Conservation (phyloP, 2,113 vertebrate genomes). For the Pterophyllum scalare region DNA sequence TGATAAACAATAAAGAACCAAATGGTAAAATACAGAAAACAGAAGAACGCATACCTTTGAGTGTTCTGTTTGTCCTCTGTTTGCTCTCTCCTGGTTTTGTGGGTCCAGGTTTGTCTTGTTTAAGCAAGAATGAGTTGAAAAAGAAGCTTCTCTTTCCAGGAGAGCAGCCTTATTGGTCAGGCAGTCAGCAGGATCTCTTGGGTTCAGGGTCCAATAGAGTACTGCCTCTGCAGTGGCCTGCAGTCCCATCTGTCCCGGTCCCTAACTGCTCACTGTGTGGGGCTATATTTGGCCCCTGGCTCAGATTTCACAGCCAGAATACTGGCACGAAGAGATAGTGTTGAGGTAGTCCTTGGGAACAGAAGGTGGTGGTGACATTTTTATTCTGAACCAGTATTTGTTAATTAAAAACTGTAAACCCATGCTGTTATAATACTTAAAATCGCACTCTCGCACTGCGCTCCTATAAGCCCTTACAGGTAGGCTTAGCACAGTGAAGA, state of each 20-base stretch:
- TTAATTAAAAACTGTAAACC: conserved; percentile 42
- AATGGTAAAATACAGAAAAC: neutral
- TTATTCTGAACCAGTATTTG: conserved; percentile 17
- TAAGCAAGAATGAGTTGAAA: conserved; percentile 34
- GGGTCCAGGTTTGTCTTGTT: conserved; percentile 67
- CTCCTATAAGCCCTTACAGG: neutral
- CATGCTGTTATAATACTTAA: conserved; percentile 1
- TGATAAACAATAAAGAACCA: neutral
- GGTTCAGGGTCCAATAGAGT: conserved; percentile 72
- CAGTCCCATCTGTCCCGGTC: conserved; percentile 87
- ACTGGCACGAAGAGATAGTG: conserved; percentile 80
- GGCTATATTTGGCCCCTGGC: conserved; percentile 96
- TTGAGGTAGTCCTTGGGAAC: conserved; percentile 57
- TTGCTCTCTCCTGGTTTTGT: conserved; percentile 33
- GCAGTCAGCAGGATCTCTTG: conserved; percentile 61
- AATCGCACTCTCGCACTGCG: neutral
- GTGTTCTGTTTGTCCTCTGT: conserved; percentile 39
- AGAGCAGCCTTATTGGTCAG: conserved; percentile 66
- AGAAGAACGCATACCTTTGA: conserved; percentile 62
- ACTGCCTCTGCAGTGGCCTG: conserved; percentile 83
- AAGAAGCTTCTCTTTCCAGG: conserved; percentile 56
- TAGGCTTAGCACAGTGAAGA: neutral
- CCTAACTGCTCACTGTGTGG: conserved; percentile 83
- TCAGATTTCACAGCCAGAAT: conserved; percentile 92
- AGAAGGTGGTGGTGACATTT: conserved; percentile 51